These are phyloP conservation scores for Paedocypris sp. DNA, from an alignment of 2,113 vertebrate genomes.

Conservation along the genomic window DNA sequence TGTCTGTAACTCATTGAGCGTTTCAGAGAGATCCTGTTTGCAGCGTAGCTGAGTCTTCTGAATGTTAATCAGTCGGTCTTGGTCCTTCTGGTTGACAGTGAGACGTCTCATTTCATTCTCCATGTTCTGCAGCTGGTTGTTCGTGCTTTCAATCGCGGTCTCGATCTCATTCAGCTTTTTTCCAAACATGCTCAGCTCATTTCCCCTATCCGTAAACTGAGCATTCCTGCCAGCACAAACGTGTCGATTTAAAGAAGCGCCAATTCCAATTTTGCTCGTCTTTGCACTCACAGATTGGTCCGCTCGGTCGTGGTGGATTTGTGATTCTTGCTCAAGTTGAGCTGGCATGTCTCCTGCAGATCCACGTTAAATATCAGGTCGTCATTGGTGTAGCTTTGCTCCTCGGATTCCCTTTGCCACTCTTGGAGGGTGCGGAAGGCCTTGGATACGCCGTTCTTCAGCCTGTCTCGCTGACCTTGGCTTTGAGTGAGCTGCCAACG, in stretches of 20 bases:
- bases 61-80: constrained; percentile 62
- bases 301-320: constrained; percentile 63
- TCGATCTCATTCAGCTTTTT: constrained; percentile 74
- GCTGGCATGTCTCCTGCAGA: no score
- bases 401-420: no score
- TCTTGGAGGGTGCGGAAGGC: constrained; percentile 46
- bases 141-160: constrained; percentile 57
- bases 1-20: constrained; percentile 64
- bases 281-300: constrained; percentile 60
- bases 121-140: constrained; percentile 59
- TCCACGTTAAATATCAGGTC: no score
- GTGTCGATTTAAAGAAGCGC: no score
- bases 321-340: no score
- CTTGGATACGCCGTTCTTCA: constrained; percentile 62
- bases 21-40: constrained; percentile 57
- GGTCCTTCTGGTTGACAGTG: constrained; percentile 62
- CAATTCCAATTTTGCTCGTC: constrained; percentile 63
- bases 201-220: constrained; percentile 75
- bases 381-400: no score
- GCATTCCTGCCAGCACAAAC: constrained; percentile 58
- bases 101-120: constrained; percentile 73
- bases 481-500: constrained; percentile 64
- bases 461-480: constrained; percentile 55
- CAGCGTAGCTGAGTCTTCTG: constrained; percentile 51
- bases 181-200: constrained; percentile 71